A percentile compares a stretch with the other conserved stretches of the same genome.
Evolutionary conservation across 2,797 vertebrate genomes (phyloP).

Genomic region (Balearica regulorum): DNA sequence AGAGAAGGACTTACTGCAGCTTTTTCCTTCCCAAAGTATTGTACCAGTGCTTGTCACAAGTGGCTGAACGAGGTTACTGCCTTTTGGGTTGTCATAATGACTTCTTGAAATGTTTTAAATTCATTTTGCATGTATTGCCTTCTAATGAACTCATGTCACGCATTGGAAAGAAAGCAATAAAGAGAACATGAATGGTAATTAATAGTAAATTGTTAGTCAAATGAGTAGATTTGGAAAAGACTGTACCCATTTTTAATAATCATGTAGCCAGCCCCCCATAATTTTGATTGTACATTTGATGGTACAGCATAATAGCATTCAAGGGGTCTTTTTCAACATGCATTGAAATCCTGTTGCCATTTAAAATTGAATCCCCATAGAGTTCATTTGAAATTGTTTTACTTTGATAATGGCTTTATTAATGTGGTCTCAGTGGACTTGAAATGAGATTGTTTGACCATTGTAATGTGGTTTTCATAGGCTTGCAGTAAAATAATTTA

Average conservation of each 20-base stretch:
- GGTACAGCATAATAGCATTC: constrained; percentile 36
- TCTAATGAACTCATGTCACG: neutral
- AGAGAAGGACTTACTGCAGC: neutral
- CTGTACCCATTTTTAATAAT: neutral
- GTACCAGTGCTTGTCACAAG: rapidly evolving
- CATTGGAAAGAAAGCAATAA: neutral
- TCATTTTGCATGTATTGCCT: neutral
- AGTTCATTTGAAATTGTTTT: constrained; percentile 76
- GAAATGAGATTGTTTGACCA: constrained; percentile 79
- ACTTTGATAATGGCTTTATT: constrained; percentile 79
- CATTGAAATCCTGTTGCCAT: constrained; percentile 72
- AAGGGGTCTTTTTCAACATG: constrained; percentile 59
- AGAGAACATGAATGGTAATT: neutral
- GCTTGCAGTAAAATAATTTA: constrained; percentile 77
- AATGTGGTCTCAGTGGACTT: constrained; percentile 74
- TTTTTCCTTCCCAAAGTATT: neutral
- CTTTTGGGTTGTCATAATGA: neutral
- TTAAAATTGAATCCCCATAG: constrained; percentile 70
- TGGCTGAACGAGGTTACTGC: neutral
- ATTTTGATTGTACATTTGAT: constrained; percentile 55
- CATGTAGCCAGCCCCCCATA: constrained; percentile 24
- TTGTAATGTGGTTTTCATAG: constrained; percentile 75
- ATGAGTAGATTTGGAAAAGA: neutral
- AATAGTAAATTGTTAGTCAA: constrained; percentile 29
- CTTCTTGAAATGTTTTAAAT: constrained; percentile 10